Percentiles rank a stretch among this genome's conserved stretches.
phyloP scores from a whole-genome alignment of 1,140 invertebrate genomes.

The Heliconius hewitsoni region DNA sequence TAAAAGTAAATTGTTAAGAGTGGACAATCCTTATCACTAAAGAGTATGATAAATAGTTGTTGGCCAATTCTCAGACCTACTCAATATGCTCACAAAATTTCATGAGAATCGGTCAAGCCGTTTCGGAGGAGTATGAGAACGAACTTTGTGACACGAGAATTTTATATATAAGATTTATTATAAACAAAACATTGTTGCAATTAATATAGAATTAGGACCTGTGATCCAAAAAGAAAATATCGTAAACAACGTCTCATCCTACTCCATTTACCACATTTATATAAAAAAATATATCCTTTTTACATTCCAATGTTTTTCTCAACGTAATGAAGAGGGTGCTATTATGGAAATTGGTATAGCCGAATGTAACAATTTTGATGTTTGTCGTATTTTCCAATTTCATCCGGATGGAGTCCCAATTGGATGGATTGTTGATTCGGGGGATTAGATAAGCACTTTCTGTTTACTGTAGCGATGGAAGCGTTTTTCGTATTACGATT shows the following conservation, averaged over 20 bases:
- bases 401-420: constrained; percentile 44
- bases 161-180: too few species aligned
- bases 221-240: not conserved
- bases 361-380: constrained; percentile 68
- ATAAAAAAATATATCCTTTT: constrained; percentile 13
- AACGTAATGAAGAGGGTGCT: constrained; percentile 63
- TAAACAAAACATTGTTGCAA: not conserved
- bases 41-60: too few species aligned
- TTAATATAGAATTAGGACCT: not conserved
- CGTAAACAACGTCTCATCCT: not conserved
- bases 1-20: too few species aligned
- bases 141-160: too few species aligned
- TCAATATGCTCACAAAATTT: too few species aligned
- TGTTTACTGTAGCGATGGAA: constrained; percentile 43
- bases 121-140: too few species aligned
- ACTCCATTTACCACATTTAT: not conserved
- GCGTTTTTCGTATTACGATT: constrained; percentile 45
- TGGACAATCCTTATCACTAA: too few species aligned
- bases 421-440: constrained; percentile 60
- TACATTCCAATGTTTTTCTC: constrained; percentile 10
- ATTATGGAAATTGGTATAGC: constrained; percentile 68
- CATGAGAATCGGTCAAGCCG: too few species aligned
- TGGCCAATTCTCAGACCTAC: too few species aligned
- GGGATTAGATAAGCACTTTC: constrained; percentile 52
- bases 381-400: constrained; percentile 64